phyloP scores from a whole-genome alignment of 2,797 vertebrate species.

The Sibirionetta formosa region DNA sequence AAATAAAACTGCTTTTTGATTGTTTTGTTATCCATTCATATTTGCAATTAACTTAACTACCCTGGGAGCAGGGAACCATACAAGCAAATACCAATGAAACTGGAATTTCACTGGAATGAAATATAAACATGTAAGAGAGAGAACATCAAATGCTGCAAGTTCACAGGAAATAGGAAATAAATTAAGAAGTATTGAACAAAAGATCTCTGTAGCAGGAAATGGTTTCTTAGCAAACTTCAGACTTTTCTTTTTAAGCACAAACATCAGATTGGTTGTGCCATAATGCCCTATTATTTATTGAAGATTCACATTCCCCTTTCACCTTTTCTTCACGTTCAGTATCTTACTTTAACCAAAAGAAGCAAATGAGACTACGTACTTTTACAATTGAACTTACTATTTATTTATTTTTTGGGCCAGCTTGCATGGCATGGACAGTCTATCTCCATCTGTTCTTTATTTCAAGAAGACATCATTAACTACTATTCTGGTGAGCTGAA shows the following conservation, averaged over 20 bases:
- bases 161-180: constrained; percentile 8
- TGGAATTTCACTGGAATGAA: background rate
- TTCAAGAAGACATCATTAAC: constrained; percentile 34
- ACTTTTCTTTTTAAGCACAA: background rate
- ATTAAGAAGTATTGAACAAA: constrained; percentile 6
- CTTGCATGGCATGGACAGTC: background rate
- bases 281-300: background rate
- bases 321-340: background rate
- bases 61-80: background rate
- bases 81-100: background rate
- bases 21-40: background rate
- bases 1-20: background rate
- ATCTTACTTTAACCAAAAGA: background rate
- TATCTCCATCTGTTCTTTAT: constrained; percentile 24
- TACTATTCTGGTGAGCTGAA: background rate
- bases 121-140: background rate
- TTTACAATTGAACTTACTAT: background rate
- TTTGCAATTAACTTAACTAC: background rate
- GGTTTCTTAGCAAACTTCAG: background rate
- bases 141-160: background rate
- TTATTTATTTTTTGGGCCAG: background rate
- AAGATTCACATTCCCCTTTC: background rate
- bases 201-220: background rate
- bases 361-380: background rate
- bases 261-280: background rate